These are phyloP conservation scores for Pampusana beccarii DNA, from an alignment of 2,113 vertebrate species.

Conservation along the genomic window DNA sequence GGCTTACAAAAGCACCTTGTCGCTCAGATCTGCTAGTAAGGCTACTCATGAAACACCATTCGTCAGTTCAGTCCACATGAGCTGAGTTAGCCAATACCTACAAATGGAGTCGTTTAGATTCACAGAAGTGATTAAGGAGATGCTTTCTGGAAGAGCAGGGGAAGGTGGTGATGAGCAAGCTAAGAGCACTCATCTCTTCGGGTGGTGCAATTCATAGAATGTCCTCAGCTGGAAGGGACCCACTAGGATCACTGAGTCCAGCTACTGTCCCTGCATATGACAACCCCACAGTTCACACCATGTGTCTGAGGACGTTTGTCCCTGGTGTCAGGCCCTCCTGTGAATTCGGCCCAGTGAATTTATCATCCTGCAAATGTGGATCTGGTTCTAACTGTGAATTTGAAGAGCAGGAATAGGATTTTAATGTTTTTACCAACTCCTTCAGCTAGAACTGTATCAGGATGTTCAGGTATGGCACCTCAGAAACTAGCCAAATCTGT, in stretches of 20 bases:
- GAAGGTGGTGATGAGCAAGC: neutral
- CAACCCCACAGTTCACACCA: no score
- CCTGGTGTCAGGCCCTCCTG: neutral
- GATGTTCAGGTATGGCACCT: neutral
- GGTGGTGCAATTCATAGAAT: neutral
- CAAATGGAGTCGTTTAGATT: neutral
- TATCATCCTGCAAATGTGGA: neutral
- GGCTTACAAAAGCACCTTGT: neutral
- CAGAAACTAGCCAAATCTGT: neutral
- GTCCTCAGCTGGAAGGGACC: no score
- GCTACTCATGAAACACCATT: neutral
- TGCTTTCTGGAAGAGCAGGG: neutral
- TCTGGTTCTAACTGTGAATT: neutral
- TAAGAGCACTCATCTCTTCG: neutral
- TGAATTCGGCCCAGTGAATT: neutral
- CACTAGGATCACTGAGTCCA: no score
- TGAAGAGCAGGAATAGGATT: neutral
- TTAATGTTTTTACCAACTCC: neutral
- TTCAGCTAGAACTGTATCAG: neutral
- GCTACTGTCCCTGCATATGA: no score
- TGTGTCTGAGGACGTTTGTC: neutral
- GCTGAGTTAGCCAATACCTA: neutral
- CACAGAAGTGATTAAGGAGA: neutral
- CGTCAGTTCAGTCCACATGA: rapidly evolving
- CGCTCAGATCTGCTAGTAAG: neutral